Evolutionary conservation across 2,113 vertebrate genomes (phyloP).

Genomic region (Colius striatus): DNA sequence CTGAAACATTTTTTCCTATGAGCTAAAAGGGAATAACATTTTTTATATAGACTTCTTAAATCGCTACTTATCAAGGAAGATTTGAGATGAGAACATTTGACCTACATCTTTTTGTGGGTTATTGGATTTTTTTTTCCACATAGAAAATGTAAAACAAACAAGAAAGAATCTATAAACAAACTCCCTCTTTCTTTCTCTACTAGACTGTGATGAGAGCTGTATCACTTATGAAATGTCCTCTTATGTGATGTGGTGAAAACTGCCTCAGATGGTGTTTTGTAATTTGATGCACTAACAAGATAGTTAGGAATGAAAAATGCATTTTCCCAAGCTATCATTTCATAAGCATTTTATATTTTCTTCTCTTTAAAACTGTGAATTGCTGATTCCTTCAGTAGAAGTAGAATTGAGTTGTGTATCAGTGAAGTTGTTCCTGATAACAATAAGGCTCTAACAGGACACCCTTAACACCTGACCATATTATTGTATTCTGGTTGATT

Average conservation of each 20-base stretch:
- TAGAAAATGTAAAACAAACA: conserved; percentile 72
- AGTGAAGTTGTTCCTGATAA: background rate
- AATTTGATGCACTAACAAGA: conserved; percentile 66
- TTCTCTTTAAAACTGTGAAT: background rate
- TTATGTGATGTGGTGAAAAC: conserved; percentile 41
- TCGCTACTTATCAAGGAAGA: conserved; percentile 69
- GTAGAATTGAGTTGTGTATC: background rate
- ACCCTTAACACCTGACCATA: background rate
- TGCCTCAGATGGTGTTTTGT: conserved; percentile 60
- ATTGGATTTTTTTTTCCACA: conserved; percentile 62
- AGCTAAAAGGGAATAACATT: conserved; percentile 72
- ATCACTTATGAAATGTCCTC: conserved; percentile 59
- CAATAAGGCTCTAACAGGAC: background rate
- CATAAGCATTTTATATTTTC: conserved; percentile 45
- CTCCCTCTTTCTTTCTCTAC: conserved; percentile 47
- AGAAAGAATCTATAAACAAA: conserved; percentile 68
- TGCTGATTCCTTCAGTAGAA: background rate
- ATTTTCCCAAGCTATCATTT: conserved; percentile 38
- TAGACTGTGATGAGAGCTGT: conserved; percentile 58
- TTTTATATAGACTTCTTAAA: conserved; percentile 74
- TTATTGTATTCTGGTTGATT: background rate
- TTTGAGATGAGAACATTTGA: conserved; percentile 65
- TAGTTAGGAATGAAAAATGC: conserved; percentile 67
- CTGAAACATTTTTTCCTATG: conserved; percentile 77
- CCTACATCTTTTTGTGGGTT: conserved; percentile 66